Evolutionary conservation across 2,113 vertebrate species (phyloP).

Genomic region (Nibea coibor): DNA sequence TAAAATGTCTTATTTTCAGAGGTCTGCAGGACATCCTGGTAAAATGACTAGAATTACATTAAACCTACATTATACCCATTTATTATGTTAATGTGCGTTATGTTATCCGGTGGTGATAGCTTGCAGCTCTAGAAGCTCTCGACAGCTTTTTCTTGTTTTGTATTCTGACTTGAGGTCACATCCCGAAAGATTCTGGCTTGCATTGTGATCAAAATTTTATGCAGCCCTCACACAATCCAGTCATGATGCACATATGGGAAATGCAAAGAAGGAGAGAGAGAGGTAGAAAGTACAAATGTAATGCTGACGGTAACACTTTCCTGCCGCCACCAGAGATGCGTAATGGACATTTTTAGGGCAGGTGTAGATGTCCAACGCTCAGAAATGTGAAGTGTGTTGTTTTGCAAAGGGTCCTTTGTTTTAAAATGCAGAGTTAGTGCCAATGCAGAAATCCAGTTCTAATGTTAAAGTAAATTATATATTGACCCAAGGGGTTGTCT

Average conservation of each 20-base stretch:
- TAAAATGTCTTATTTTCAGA: neutral
- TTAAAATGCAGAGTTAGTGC: slow-evolving; percentile 1
- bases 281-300: slow-evolving; percentile 37
- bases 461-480: slow-evolving; percentile 18
- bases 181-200: slow-evolving; percentile 46
- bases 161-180: slow-evolving; percentile 57
- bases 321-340: slow-evolving; percentile 25
- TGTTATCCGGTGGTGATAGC: neutral
- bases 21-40: neutral
- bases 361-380: slow-evolving; percentile 38
- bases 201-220: slow-evolving; percentile 67
- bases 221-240: slow-evolving; percentile 65
- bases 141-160: slow-evolving; percentile 42
- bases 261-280: slow-evolving; percentile 39
- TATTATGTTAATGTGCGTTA: slow-evolving; percentile 12
- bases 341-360: slow-evolving; percentile 60
- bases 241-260: slow-evolving; percentile 59
- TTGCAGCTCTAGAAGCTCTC: slow-evolving; percentile 22
- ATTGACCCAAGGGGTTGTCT: slow-evolving; percentile 1
- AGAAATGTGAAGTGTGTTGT: slow-evolving; percentile 19
- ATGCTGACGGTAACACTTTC: slow-evolving; percentile 67
- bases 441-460: slow-evolving; percentile 8
- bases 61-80: neutral
- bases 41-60: neutral
- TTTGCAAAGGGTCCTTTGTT: slow-evolving; percentile 2